Conservation (phyloP, 92 coral and sea anemone genomes). For the Paramuricea clavata region DNA sequence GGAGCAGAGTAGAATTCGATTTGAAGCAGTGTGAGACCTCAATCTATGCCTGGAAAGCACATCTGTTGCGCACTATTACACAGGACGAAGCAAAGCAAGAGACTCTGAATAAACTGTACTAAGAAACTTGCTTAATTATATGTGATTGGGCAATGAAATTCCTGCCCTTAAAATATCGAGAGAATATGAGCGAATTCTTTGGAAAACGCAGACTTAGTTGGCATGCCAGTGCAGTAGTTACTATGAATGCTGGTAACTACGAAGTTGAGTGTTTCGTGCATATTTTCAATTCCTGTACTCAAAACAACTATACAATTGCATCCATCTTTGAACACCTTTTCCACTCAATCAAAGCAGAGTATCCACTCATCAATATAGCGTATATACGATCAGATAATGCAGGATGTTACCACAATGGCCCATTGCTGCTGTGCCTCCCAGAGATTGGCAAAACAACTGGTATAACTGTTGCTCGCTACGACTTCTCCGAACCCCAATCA, state of each 20-base stretch:
- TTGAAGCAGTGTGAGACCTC: background rate
- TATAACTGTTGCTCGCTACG: constrained; percentile 47
- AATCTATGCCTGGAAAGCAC: background rate
- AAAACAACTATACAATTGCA: constrained; percentile 63
- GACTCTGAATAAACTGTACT: background rate
- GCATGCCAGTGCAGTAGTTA: constrained; percentile 70
- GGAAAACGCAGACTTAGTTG: constrained; percentile 71
- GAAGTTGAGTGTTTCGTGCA: constrained; percentile 79
- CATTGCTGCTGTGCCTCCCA: constrained; percentile 54
- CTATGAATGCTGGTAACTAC: constrained; percentile 40
- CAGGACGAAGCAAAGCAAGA: background rate
- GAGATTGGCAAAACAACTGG: constrained; percentile 56
- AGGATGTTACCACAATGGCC: constrained; percentile 67
- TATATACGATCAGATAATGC: constrained; percentile 72
- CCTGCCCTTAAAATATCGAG: constrained; percentile 58
- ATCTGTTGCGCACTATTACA: background rate
- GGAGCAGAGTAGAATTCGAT: background rate
- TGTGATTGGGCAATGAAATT: constrained; percentile 75
- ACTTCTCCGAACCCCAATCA: constrained; percentile 67
- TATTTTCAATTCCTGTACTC: constrained; percentile 59
- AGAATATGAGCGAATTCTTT: constrained; percentile 67
- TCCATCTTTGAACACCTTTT: constrained; percentile 62
- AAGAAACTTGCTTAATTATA: constrained; percentile 23
- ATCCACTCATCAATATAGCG: constrained; percentile 41
- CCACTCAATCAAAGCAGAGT: constrained; percentile 55